Evolutionary conservation across 2,113 vertebrate species (phyloP).

Genomic region (Turdus rufiventris): DNA sequence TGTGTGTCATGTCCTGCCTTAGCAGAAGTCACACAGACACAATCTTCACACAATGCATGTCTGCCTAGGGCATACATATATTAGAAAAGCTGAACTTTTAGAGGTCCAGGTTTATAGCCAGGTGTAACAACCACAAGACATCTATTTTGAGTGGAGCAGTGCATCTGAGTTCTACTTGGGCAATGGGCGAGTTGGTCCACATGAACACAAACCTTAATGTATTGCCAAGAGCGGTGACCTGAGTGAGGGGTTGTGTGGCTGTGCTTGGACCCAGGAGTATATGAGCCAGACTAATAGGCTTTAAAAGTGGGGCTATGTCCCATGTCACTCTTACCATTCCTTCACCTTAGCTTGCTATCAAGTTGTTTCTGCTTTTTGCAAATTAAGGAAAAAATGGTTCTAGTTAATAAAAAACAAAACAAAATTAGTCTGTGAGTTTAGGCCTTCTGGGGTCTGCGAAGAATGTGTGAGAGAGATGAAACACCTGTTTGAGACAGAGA

Average conservation of each 20-base stretch:
- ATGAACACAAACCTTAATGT: background rate
- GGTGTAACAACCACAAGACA: background rate
- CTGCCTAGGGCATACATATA: background rate
- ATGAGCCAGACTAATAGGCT: background rate
- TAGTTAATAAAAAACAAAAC: slow-evolving; percentile 38
- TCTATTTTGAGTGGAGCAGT: background rate
- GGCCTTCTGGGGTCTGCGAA: slow-evolving; percentile 3
- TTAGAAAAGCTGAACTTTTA: background rate
- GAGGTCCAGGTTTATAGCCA: background rate
- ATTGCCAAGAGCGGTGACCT: background rate
- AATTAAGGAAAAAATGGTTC: background rate
- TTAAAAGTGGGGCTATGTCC: background rate
- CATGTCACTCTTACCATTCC: background rate
- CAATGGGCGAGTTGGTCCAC: background rate
- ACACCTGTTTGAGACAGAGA: slow-evolving; percentile 59
- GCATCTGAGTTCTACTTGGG: background rate
- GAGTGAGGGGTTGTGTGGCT: accelerated
- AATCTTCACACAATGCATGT: background rate
- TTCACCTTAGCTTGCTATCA: background rate
- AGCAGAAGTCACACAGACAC: background rate
- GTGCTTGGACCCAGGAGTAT: background rate
- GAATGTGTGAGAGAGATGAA: slow-evolving; percentile 39
- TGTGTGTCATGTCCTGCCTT: background rate
- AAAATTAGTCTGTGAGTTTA: slow-evolving; percentile 18
- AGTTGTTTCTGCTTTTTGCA: background rate